Evolutionary conservation across 2,797 vertebrate species (phyloP).

Genomic region (Pantherophis vulpinus): DNA sequence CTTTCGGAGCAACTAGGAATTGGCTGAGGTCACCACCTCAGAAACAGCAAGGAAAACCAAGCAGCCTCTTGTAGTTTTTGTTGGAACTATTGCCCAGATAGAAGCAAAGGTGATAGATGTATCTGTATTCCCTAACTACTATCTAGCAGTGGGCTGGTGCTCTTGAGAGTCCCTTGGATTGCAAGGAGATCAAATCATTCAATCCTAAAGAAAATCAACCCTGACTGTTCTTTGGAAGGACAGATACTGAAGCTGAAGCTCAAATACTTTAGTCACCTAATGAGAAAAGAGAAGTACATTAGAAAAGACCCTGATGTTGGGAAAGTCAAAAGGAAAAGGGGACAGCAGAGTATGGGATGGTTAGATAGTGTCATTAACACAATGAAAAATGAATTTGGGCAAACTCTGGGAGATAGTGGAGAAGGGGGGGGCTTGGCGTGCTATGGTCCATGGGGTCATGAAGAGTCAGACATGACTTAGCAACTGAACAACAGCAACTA

Average conservation of each 20-base stretch:
- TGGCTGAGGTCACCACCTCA: not conserved
- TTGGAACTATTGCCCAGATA: not conserved
- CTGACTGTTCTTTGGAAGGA: not conserved
- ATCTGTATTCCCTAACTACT: not conserved
- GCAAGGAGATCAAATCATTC: not conserved
- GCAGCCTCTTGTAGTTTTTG: not conserved
- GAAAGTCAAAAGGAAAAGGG: not conserved
- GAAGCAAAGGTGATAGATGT: not conserved
- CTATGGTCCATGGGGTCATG: not conserved
- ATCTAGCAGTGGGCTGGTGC: not conserved
- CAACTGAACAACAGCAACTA: not conserved
- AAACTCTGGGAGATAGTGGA: not conserved
- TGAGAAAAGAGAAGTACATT: not conserved
- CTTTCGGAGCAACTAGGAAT: not conserved
- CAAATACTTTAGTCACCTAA: not conserved
- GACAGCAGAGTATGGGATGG: not conserved
- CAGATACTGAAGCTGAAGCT: not conserved
- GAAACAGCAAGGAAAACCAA: not conserved
- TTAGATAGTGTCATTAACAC: not conserved
- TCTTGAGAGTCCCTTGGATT: not conserved
- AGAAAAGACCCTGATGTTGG: not conserved
- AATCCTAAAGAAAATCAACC: not conserved
- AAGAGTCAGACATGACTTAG: not conserved
- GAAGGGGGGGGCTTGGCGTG: too few relatives aligned
- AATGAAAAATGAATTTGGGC: not conserved